These are phyloP conservation scores for Neoascia interrupta DNA, from an alignment of 2,888 invertebrate genomes.

Conservation along the genomic window DNA sequence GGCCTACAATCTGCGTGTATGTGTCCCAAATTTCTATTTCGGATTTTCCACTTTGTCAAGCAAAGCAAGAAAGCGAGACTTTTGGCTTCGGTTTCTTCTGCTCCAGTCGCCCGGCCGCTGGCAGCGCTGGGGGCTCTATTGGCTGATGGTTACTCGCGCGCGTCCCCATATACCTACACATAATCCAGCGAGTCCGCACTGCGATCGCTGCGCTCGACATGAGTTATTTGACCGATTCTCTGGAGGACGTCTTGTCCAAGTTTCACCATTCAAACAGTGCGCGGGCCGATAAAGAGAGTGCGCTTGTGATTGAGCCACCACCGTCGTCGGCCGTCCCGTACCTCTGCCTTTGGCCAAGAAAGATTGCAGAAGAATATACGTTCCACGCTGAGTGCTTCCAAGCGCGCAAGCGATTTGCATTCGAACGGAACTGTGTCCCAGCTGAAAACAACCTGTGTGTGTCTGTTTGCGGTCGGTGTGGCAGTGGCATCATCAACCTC, in stretches of 20 bases:
- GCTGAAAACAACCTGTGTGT: too few species aligned
- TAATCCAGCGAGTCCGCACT: neutral
- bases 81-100: conserved; percentile 40
- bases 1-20: conserved; percentile 44
- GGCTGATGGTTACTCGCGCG: conserved; percentile 58
- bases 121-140: neutral
- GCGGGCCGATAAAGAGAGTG: conserved; percentile 1
- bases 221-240: conserved; percentile 65
- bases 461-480: conserved; percentile 3
- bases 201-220: conserved; percentile 46
- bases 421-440: conserved; percentile 69
- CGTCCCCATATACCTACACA: conserved; percentile 34
- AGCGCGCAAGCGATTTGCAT: conserved; percentile 66
- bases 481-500: conserved; percentile 53
- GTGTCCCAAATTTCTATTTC: conserved; percentile 75
- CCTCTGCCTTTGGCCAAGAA: too few species aligned
- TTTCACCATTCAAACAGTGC: conserved; percentile 46
- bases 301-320: conserved; percentile 40
- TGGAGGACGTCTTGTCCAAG: conserved; percentile 60
- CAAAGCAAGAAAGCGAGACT: conserved; percentile 75
- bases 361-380: conserved; percentile 63
- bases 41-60: conserved; percentile 76
- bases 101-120: conserved; percentile 10
- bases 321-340: neutral
- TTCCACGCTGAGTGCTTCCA: conserved; percentile 62